Percentiles rank a stretch among this genome's conserved stretches.
phyloP scores from a whole-genome alignment of 2,888 invertebrate genomes.

The Lepidochrysops patricia region DNA sequence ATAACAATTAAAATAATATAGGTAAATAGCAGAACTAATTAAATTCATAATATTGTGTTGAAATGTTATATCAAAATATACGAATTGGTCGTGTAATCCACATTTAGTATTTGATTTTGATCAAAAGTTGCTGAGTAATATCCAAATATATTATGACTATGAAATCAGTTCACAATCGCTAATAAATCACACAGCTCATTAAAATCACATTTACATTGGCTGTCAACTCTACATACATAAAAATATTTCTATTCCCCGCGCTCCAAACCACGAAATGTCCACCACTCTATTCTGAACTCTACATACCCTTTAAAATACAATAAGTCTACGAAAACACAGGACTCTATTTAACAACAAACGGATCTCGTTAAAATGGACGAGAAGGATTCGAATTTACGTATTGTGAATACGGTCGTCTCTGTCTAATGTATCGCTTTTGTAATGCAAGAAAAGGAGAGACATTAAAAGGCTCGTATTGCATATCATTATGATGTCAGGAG shows the following conservation, averaged over 20 bases:
- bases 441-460: slow-evolving; percentile 29
- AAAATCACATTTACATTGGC: slow-evolving; percentile 41
- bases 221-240: slow-evolving; percentile 44
- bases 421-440: slow-evolving; percentile 23
- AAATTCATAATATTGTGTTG: neutral
- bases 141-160: neutral
- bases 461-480: slow-evolving; percentile 50
- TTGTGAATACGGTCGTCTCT: slow-evolving; percentile 26
- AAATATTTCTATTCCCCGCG: slow-evolving; percentile 43
- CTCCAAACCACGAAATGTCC: slow-evolving; percentile 37
- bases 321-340: slow-evolving; percentile 24
- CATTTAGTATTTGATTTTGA: neutral
- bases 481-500: slow-evolving; percentile 46
- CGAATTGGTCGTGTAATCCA: neutral
- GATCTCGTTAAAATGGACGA: slow-evolving; percentile 32
- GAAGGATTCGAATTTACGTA: neutral
- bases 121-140: neutral
- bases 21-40: neutral
- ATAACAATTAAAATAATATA: neutral
- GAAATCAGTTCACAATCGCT: slow-evolving; percentile 18
- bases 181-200: slow-evolving; percentile 40
- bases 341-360: slow-evolving; percentile 21
- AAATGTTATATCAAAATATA: neutral
- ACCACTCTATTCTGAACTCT: slow-evolving; percentile 31
- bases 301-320: slow-evolving; percentile 26